A percentile compares a stretch with the other conserved stretches of the same genome.
These are phyloP conservation scores for Antitype chi DNA, from an alignment of 2,888 invertebrate genomes.

Conservation along the genomic window DNA sequence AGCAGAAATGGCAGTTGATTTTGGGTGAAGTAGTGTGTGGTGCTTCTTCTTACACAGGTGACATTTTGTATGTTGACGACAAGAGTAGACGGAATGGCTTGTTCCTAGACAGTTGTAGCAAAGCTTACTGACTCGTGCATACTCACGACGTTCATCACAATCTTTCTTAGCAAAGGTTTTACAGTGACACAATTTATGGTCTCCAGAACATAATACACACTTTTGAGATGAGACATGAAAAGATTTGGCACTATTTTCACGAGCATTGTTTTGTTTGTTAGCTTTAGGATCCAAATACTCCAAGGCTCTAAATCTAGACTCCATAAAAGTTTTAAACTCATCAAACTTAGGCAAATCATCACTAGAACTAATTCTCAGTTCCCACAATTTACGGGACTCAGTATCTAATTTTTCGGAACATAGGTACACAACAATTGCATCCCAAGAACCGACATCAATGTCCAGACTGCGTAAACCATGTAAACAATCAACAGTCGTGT, in stretches of 20 bases:
- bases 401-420: too few species aligned
- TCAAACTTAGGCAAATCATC: neutral
- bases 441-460: neutral
- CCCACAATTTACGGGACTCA: too few species aligned
- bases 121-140: slow-evolving; percentile 5
- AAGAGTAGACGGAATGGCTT: neutral
- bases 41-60: slow-evolving; percentile 9
- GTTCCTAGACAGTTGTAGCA: slow-evolving; percentile 1
- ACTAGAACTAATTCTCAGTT: neutral
- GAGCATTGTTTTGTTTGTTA: neutral
- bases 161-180: slow-evolving; percentile 6
- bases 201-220: neutral
- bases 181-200: too few species aligned
- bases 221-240: neutral
- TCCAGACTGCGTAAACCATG: neutral
- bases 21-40: slow-evolving; percentile 4
- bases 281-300: neutral
- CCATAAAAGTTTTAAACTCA: neutral
- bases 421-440: neutral
- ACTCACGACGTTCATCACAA: slow-evolving; percentile 4
- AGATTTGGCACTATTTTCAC: neutral
- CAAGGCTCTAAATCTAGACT: slow-evolving; percentile 1
- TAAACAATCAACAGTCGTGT: neutral
- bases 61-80: slow-evolving; percentile 1
- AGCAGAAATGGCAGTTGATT: neutral